These are phyloP conservation scores for Neelides folsomi DNA, from an alignment of 2,888 invertebrate species.

Conservation along the genomic window DNA sequence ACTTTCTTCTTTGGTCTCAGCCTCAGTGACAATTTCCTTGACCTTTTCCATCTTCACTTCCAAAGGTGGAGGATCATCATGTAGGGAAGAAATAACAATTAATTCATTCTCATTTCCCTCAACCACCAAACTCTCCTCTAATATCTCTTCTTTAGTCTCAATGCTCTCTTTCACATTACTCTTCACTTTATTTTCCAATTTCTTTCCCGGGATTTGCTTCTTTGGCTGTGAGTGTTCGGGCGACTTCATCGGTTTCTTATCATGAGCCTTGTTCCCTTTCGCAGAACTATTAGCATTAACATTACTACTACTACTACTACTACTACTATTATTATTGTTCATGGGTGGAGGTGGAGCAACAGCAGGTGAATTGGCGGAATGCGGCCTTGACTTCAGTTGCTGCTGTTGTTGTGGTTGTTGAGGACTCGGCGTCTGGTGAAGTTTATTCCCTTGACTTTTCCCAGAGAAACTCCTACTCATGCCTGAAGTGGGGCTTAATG, in stretches of 20 bases:
- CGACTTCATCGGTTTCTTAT: background rate
- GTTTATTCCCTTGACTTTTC: background rate
- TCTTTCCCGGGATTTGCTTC: background rate
- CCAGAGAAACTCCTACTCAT: background rate
- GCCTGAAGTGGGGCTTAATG: background rate
- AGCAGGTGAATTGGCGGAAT: background rate
- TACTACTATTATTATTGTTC: background rate
- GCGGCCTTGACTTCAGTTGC: background rate
- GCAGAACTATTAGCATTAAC: too few relatives aligned
- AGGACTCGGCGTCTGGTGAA: background rate
- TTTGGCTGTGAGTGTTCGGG: background rate
- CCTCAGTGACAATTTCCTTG: too few relatives aligned
- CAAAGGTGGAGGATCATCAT: too few relatives aligned
- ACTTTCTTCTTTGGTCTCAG: too few relatives aligned
- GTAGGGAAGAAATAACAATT: too few relatives aligned
- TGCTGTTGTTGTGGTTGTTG: too few relatives aligned
- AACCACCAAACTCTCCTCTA: background rate
- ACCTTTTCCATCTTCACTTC: too few relatives aligned
- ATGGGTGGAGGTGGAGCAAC: background rate
- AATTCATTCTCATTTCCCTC: background rate
- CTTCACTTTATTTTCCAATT: background rate
- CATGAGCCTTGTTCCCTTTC: background rate
- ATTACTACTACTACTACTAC: too few relatives aligned
- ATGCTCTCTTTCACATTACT: background rate
- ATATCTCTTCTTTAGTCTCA: conserved; percentile 1